Evolutionary conservation across 2,113 vertebrate genomes (phyloP), one percentile per base, ranked within the genome.

Genomic region (Crypturellus undulatus): DNA sequence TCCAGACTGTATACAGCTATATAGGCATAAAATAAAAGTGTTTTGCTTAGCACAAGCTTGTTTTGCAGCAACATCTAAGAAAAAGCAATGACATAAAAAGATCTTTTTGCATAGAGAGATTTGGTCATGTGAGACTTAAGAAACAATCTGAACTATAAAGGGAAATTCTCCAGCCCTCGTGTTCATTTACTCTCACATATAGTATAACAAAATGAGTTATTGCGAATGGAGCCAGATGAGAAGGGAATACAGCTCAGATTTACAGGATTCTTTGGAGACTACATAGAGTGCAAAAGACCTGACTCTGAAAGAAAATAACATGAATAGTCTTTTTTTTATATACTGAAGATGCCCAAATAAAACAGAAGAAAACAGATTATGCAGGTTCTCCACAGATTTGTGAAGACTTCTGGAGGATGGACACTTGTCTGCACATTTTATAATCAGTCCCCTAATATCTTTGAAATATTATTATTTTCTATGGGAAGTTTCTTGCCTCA

Each of bases 401-500:
- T 1, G 3, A 70, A 60, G 26, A 56, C 2, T 25, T 59, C 24
- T 22, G 9, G 81, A 82, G 10, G 36, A 81, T 1, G 60, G 42
- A 75, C 86, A 75, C 19, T 20, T 71, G 47, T 69, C 19, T 30
- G 19, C 30, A 16, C 20, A 19, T 5, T 34, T 51, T 84, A 54
- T 1, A 60, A 8, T 56, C 20, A 36, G 7, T 45, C 19, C 58
- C 26, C 40, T 43, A 26, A 40, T 54, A 4, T 17, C 42, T 15
- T 60, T 63, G 15, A 17, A 26, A 51, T 77, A 14, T 13, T 34
- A 12, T n/a, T 24, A 12, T 68, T 80, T 68, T 58, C 11, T 42
- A 80, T 69, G 82, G 42, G n/a, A 94, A 68, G 25, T 80, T 85
- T 90, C 82, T 88, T 85, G 42, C 64, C 51, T 84, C 25, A 38